These are phyloP conservation scores for Phenganax subtilis DNA, from an alignment of 92 coral and sea anemone genomes.

Conservation along the genomic window DNA sequence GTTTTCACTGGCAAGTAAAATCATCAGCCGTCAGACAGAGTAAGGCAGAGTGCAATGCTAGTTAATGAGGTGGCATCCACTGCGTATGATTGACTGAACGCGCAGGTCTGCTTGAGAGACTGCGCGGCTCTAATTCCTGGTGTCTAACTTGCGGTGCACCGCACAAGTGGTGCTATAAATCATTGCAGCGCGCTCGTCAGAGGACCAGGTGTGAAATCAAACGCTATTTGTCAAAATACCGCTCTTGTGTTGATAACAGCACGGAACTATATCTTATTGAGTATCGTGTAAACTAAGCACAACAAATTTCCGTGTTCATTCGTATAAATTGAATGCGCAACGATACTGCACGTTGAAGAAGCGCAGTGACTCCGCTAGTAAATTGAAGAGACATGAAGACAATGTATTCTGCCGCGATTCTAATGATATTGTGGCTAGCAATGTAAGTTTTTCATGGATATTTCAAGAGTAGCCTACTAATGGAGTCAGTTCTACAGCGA, in stretches of 20 bases:
- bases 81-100: too few relatives aligned
- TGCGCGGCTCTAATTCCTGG: neutral
- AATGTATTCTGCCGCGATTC: too few relatives aligned
- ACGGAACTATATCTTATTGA: neutral
- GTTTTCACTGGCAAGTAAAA: too few relatives aligned
- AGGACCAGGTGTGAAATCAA: slow-evolving; percentile 32
- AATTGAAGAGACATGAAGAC: neutral
- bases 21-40: too few relatives aligned
- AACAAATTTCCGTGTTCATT: neutral
- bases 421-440: slow-evolving; percentile 6
- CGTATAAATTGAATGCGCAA: neutral
- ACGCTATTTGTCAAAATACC: slow-evolving; percentile 37
- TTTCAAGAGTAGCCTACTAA: slow-evolving; percentile 3
- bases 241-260: neutral
- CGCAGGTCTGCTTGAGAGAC: too few relatives aligned
- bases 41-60: too few relatives aligned
- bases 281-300: neutral
- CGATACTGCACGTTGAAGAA: neutral
- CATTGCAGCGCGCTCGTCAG: slow-evolving; percentile 23
- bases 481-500: neutral
- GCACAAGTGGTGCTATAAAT: slow-evolving; percentile 24
- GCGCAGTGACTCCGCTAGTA: neutral
- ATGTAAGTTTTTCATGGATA: slow-evolving; percentile 25
- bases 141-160: neutral
- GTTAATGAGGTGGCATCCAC: too few relatives aligned